Evolutionary conservation across 2,888 invertebrate species (phyloP).

Genomic region (Aleiodes testaceus): DNA sequence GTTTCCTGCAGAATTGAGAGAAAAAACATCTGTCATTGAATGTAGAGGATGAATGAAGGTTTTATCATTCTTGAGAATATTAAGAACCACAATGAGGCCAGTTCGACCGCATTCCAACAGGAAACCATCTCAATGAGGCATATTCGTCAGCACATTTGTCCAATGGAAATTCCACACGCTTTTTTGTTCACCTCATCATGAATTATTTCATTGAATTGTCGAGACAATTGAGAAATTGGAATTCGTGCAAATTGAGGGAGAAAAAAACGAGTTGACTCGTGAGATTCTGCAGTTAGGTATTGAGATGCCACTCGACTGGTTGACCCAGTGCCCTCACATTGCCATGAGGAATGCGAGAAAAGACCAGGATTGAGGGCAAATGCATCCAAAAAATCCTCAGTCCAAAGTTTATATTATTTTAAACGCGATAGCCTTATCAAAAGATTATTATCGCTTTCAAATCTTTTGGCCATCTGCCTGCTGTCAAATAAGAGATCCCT

Average conservation of each 20-base stretch:
- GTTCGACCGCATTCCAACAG: constrained; percentile 64
- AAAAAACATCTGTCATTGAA: too few relatives aligned
- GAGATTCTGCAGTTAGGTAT: constrained; percentile 44
- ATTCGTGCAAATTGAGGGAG: neutral
- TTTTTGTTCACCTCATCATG: neutral
- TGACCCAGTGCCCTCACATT: constrained; percentile 61
- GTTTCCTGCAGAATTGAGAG: too few relatives aligned
- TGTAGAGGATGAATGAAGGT: too few relatives aligned
- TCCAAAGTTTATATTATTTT: neutral
- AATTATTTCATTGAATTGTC: neutral
- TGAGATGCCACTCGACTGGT: constrained; percentile 52
- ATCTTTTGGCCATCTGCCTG: constrained; percentile 44
- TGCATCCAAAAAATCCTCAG: constrained; percentile 4
- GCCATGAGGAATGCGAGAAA: constrained; percentile 31
- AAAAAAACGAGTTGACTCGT: constrained; percentile 31
- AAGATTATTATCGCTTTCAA: constrained; percentile 37
- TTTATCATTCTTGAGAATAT: too few relatives aligned
- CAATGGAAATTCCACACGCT: too few relatives aligned
- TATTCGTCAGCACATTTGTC: too few relatives aligned
- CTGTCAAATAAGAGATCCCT: constrained; percentile 47
- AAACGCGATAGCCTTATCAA: too few relatives aligned
- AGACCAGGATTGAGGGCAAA: constrained; percentile 26
- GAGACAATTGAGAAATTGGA: constrained; percentile 6
- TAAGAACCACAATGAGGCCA: constrained; percentile 38
- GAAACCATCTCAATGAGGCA: constrained; percentile 56